Percentiles rank a stretch among this genome's conserved stretches.
phyloP scores from a whole-genome alignment of 1,140 invertebrate genomes.

The Saccostrea cuccullata region DNA sequence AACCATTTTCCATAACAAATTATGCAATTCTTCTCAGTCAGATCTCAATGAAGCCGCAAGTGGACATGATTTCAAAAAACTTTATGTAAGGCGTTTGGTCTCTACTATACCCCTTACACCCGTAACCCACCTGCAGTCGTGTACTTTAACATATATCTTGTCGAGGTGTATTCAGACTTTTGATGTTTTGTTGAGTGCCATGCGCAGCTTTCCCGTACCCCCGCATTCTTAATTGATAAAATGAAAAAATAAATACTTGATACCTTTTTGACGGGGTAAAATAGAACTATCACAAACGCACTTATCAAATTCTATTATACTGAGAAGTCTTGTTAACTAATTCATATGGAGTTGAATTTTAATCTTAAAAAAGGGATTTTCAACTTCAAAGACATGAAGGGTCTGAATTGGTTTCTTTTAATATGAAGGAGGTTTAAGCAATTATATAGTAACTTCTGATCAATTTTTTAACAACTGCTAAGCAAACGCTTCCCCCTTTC shows the following conservation, averaged over 20 bases:
- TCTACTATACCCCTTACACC: neutral
- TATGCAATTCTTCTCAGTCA: neutral
- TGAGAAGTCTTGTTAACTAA: constrained; percentile 16
- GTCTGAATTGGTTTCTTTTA: neutral
- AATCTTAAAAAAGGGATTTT: constrained; percentile 7
- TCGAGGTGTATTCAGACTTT: neutral
- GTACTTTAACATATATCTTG: neutral
- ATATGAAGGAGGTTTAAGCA: neutral
- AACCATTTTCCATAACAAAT: neutral
- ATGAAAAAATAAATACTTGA: constrained; percentile 28
- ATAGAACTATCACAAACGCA: neutral
- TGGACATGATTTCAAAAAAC: neutral
- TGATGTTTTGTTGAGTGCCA: neutral
- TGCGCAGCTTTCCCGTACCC: neutral
- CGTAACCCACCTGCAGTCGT: neutral
- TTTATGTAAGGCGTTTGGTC: neutral
- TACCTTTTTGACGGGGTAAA: constrained; percentile 16
- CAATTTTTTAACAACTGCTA: neutral
- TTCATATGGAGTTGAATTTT: constrained; percentile 36
- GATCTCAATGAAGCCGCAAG: neutral
- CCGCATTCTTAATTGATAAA: constrained; percentile 25
- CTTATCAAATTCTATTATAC: neutral
- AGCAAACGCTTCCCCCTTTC: neutral
- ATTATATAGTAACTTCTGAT: neutral
- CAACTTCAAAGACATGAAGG: neutral